These are phyloP conservation scores for Urocolius indicus DNA, from an alignment of 2,113 vertebrate species.

Conservation along the genomic window DNA sequence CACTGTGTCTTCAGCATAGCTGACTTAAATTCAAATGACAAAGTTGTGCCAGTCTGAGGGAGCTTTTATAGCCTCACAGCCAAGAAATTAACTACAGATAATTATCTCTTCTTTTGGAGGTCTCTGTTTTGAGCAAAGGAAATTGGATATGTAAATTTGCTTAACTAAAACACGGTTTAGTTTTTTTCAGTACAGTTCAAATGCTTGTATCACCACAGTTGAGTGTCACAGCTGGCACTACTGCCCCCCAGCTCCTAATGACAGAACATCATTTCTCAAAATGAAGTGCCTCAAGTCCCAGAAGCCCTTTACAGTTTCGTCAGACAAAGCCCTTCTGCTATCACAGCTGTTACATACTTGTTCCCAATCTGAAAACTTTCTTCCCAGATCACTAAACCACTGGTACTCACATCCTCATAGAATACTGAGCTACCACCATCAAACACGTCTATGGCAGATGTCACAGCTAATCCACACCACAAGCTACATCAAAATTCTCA, in stretches of 20 bases:
- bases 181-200: background rate
- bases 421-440: background rate
- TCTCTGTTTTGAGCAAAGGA: background rate
- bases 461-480: background rate
- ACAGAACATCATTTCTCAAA: background rate
- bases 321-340: background rate
- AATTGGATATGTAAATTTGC: background rate
- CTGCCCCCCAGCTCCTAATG: background rate
- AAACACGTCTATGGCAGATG: background rate
- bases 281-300: background rate
- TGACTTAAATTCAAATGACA: background rate
- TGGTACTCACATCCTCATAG: background rate
- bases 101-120: background rate
- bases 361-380: background rate
- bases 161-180: background rate
- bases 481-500: background rate
- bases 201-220: background rate
- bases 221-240: background rate
- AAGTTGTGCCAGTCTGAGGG: background rate
- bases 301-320: background rate
- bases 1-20: background rate
- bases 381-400: background rate
- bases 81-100: background rate
- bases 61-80: background rate
- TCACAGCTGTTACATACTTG: background rate